These are phyloP conservation scores for Heliconius congener DNA, from an alignment of 1,140 invertebrate species.

Conservation along the genomic window DNA sequence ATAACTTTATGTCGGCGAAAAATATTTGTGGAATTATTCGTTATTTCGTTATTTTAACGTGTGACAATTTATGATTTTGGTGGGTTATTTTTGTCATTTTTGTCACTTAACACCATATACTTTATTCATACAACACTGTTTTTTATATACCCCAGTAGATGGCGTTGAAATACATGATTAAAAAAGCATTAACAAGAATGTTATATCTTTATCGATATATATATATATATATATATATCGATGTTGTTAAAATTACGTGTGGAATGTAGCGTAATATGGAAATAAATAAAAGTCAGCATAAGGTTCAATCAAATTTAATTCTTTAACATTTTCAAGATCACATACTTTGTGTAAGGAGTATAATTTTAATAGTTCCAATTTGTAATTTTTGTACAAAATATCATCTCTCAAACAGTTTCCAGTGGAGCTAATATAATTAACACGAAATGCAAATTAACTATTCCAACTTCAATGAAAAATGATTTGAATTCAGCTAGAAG, in stretches of 20 bases:
- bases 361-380: constrained; percentile 66
- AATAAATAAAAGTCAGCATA: constrained; percentile 42
- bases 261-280: not conserved
- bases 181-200: not conserved
- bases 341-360: constrained; percentile 69
- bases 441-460: constrained; percentile 70
- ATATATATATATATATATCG: not conserved
- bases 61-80: too few species aligned
- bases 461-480: constrained; percentile 63
- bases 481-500: constrained; percentile 56
- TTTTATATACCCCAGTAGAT: not conserved
- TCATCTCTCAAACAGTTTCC: constrained; percentile 68
- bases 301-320: constrained; percentile 76
- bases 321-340: constrained; percentile 77
- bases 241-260: not conserved
- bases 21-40: not conserved
- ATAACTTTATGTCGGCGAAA: not conserved
- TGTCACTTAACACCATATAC: too few species aligned
- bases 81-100: too few species aligned
- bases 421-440: constrained; percentile 66
- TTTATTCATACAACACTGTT: not conserved
- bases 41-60: not conserved
- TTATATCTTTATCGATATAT: too few species aligned
- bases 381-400: constrained; percentile 81
- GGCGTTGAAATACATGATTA: not conserved